Evolutionary conservation across 2,888 invertebrate genomes (phyloP), one percentile per base, ranked within the genome.

Genomic region (Noctua comes): DNA sequence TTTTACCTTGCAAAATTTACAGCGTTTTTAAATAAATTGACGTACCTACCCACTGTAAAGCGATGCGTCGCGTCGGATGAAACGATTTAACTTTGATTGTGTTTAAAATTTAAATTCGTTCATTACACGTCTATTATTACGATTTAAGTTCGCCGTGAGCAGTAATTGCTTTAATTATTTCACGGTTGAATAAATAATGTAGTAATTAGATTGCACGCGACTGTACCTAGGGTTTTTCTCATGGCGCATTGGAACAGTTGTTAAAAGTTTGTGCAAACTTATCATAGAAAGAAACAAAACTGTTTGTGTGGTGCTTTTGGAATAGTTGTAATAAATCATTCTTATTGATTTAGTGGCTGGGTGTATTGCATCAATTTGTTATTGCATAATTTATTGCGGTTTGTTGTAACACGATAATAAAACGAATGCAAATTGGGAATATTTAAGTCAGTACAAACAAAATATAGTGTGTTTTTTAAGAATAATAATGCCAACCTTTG

Each of bases 171-270:
- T 83, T 77, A 83, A 87, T 86, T 77, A 81, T 51, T 65, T 73
- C 57, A 73, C 68, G 66, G 59, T 79, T 73, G 46, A 83, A 84
- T 84, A 88, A 81, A 75, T 81, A 77, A 77, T 79, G 48, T 73
- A 64, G 82, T 77, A 82, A 80, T 79, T 83, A 79, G 68, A 88
- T 78, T 80, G 88, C 88, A 31, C 77, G 75, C 84, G 89, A 89
- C 78, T 87, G 91, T 93, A 91, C 89, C 64, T 40, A 65, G 68
- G 66, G 75, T 81, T 78, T 82, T 87, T 91, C 90, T 85, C 88
- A 90, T 86, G 85, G 83, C 24, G 57, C 36, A 51, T 74, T 66
- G 59, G 78, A 62, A 57, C 48, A 48, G 79, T 75, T 80, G 74
- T 76, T 73, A 76, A 77, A 76, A 83, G 36, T 82, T 82, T 80